These are phyloP conservation scores for Bryconaethiops microstoma DNA, from an alignment of 2,797 vertebrate species.

Conservation along the genomic window DNA sequence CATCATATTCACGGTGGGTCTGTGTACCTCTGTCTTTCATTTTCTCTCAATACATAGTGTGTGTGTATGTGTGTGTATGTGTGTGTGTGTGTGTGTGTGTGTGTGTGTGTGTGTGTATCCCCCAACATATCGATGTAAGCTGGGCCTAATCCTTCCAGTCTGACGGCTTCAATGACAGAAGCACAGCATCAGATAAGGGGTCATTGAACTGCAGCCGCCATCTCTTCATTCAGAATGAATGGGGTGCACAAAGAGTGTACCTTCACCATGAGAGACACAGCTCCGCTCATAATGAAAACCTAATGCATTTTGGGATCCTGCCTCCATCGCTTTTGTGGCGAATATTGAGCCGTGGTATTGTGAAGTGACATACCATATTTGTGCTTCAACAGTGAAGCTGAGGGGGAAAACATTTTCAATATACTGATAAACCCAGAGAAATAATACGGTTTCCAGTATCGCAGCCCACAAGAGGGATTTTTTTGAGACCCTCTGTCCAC, in stretches of 20 bases:
- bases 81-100: slow-evolving; percentile 58
- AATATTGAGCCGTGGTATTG: slow-evolving; percentile 63
- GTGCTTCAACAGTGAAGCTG: slow-evolving; percentile 58
- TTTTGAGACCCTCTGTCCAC: slow-evolving; percentile 5
- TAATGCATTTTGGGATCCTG: slow-evolving; percentile 76
- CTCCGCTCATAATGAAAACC: slow-evolving; percentile 80
- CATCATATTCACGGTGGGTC: slow-evolving; percentile 57
- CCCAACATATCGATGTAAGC: slow-evolving; percentile 76
- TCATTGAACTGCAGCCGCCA: slow-evolving; percentile 80
- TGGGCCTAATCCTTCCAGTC: slow-evolving; percentile 80
- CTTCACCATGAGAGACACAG: slow-evolving; percentile 72
- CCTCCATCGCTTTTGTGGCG: slow-evolving; percentile 61
- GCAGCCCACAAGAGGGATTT: slow-evolving; percentile 6
- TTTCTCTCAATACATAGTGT: slow-evolving; percentile 35
- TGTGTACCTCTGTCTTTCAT: slow-evolving; percentile 46
- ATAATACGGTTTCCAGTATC: slow-evolving; percentile 26
- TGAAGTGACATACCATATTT: slow-evolving; percentile 69
- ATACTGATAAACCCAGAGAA: slow-evolving; percentile 34
- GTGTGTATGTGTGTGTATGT: slow-evolving; percentile 56
- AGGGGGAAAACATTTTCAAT: slow-evolving; percentile 45
- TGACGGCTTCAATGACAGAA: slow-evolving; percentile 81
- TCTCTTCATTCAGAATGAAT: slow-evolving; percentile 83
- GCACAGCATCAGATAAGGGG: slow-evolving; percentile 80
- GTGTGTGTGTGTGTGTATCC: slow-evolving; percentile 68
- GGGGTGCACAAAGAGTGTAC: slow-evolving; percentile 79